Base-by-base conservation (phyloP, 1,140 invertebrate species). In the Chionoecetes opilio region DNA sequence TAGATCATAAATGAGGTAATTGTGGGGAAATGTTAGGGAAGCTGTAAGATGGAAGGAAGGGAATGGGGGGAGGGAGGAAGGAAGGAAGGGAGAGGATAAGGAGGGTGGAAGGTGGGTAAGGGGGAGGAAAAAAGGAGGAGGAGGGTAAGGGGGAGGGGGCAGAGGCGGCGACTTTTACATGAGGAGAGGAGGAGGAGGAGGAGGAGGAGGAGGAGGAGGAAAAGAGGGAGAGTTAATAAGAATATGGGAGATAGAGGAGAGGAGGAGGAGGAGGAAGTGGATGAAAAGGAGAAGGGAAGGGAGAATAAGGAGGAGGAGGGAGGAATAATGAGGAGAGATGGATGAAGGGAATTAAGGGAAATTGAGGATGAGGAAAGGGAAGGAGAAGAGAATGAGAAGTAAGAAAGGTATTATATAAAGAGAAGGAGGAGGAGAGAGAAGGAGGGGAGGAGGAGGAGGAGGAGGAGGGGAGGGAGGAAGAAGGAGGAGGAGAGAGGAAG, bases 161-260 rank as follows among this genome's bases (percentile, higher is more conserved):
- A n/a, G 63, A 26, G 26, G n/a, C 26, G n/a, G 63, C 21, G 26
- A n/a, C 1, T 75, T n/a, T 75, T 75, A 75, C 63, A 75, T 26
- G 85, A 87, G 37, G 85, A 31, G 82, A 75, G 63, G 21, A 37
- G 34, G 32, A 38, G 32, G 29, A 35, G 85, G 29, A 87, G 85
- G 85, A 35, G 87, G 41, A 29, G 41, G 35, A 38, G 32, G 37
- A 41, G 41, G 87, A 89, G 87, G 37, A 41, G 41, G 87, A 89
- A 26, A 38, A 26, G 53, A 21, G 17, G 53, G 87, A 89, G 87
- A 26, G 9, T 26, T 34, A 38, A 31, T 38, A 46, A 41, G 2
- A 90, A 46, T 46, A 17, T 46, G 34, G 11, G 63, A n/a, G 11
- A 75, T n/a, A 21, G n/a, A 75, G 63, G 8, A 75, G 5, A n/a